A percentile compares a stretch with the other conserved stretches of the same genome.
phyloP scores from a whole-genome alignment of 2,888 invertebrate genomes.

The Tridacna gigas region DNA sequence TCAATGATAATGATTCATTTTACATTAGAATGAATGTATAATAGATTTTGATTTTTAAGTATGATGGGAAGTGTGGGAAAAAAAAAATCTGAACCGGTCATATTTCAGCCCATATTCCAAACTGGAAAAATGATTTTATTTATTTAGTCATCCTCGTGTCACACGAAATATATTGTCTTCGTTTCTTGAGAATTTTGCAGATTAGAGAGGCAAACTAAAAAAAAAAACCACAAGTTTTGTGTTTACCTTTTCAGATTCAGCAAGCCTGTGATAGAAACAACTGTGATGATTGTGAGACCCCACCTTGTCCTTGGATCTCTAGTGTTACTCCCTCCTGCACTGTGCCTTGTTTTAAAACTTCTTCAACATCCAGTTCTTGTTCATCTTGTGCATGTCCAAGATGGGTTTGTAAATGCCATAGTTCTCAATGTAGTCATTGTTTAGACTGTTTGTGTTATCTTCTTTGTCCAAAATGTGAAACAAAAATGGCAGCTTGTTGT shows the following conservation, averaged over 20 bases:
- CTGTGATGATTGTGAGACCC: constrained; percentile 1
- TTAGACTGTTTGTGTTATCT: not conserved
- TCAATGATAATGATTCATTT: not conserved
- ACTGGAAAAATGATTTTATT: no score
- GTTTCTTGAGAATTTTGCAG: no score
- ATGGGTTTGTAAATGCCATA: constrained; percentile 9
- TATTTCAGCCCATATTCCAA: no score
- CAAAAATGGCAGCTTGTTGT: constrained; percentile 2
- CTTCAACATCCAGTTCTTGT: not conserved
- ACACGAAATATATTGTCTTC: no score
- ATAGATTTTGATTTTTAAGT: no score
- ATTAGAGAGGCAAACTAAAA: no score
- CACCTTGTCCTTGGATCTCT: not conserved
- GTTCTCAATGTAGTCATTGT: not conserved
- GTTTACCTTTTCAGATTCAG: constrained; percentile 8
- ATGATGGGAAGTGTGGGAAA: not conserved
- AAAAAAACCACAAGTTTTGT: not conserved
- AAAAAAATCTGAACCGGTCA: no score
- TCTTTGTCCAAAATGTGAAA: not conserved
- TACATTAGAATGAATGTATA: not conserved
- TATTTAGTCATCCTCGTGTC: no score
- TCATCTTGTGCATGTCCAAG: not conserved
- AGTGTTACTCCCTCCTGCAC: not conserved
- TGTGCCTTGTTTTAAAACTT: not conserved
- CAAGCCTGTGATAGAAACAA: not conserved